A percentile compares a stretch with the other conserved stretches of the same genome.
These are phyloP conservation scores for Halcyon malimbica DNA, from an alignment of 2,113 vertebrate genomes.

Conservation along the genomic window DNA sequence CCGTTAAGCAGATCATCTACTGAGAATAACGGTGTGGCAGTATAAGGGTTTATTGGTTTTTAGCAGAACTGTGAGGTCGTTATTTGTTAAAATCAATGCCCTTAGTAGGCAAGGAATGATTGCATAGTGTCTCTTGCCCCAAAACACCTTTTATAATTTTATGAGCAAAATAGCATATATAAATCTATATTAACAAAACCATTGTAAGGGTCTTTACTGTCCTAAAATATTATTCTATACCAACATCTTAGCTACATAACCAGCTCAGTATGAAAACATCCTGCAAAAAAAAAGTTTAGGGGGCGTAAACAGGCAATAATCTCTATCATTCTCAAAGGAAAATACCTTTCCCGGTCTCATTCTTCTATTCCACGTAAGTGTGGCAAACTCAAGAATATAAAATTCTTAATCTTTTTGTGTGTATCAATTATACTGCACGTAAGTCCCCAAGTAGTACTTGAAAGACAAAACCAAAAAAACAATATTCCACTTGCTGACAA, in stretches of 20 bases:
- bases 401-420: conserved; percentile 62
- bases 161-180: background rate
- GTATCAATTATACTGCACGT: conserved; percentile 58
- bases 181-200: background rate
- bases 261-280: conserved; percentile 47
- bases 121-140: background rate
- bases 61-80: background rate
- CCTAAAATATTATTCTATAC: conserved; percentile 37
- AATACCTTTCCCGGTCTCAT: conserved; percentile 63
- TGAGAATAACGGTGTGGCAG: background rate
- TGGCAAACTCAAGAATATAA: conserved; percentile 66
- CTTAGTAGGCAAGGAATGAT: background rate
- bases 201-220: conserved; percentile 9
- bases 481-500: conserved; percentile 73
- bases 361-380: conserved; percentile 45
- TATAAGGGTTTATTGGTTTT: background rate
- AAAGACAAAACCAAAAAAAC: conserved; percentile 69
- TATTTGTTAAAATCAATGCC: background rate
- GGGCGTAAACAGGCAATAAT: conserved; percentile 63
- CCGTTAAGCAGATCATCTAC: background rate
- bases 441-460: conserved; percentile 68
- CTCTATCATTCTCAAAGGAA: conserved; percentile 62
- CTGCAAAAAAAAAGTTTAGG: background rate
- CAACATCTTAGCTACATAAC: conserved; percentile 33
- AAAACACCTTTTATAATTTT: background rate